These are phyloP conservation scores for Nettapus auritus DNA, from an alignment of 2,113 vertebrate species.

Conservation along the genomic window DNA sequence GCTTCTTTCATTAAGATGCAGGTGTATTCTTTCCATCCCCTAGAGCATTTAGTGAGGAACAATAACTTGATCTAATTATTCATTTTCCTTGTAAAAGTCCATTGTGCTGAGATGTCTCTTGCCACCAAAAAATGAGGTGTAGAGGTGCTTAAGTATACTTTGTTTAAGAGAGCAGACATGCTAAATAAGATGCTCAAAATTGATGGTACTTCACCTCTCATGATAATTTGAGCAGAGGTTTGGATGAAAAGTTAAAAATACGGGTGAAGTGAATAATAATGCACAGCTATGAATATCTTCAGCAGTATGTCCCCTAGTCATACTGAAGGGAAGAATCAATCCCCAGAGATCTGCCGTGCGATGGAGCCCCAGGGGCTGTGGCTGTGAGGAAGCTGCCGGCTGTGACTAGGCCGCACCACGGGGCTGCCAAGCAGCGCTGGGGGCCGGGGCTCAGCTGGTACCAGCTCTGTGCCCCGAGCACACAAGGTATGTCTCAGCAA, in stretches of 20 bases:
- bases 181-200: slow-evolving; percentile 53
- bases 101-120: slow-evolving; percentile 12
- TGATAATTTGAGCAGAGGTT: slow-evolving; percentile 53
- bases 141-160: slow-evolving; percentile 41
- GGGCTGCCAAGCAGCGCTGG: not conserved
- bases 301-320: not conserved
- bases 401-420: not conserved
- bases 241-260: slow-evolving; percentile 56
- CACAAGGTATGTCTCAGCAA: not conserved
- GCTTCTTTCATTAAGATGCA: not conserved
- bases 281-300: not conserved
- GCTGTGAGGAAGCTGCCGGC: not conserved
- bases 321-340: not conserved
- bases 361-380: not conserved
- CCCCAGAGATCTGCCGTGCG: not conserved
- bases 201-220: slow-evolving; percentile 57
- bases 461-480: not conserved
- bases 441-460: accelerated
- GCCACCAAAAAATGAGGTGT: not conserved
- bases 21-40: not conserved
- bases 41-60: not conserved
- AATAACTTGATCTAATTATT: slow-evolving; percentile 26
- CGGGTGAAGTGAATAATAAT: slow-evolving; percentile 45
- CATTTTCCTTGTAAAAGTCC: slow-evolving; percentile 28
- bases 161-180: slow-evolving; percentile 46